Base-by-base conservation (phyloP, 2,888 invertebrate genomes). In the Pocota personata region DNA sequence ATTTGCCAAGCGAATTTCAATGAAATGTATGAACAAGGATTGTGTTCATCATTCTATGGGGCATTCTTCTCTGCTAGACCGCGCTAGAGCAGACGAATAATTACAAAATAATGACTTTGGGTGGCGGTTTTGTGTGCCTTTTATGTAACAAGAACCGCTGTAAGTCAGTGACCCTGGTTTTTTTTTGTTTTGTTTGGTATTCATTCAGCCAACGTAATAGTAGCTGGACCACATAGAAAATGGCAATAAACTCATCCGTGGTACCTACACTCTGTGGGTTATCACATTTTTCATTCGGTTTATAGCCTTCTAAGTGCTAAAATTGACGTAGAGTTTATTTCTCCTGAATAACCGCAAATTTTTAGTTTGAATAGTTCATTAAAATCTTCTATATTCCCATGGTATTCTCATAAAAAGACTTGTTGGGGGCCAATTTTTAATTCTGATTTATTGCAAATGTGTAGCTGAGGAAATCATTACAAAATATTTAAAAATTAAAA, bases 51-150 rank as follows among this genome's bases (percentile, higher is more conserved):
- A 50, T 64, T 76, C 30, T 21, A 16, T 46, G 58, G 37, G 24
- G 40, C 40, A 37, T 57, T 40, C 37, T 40, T 27, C 60, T 62
- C 27, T 57, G 24, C 50, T 48, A 62, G 46, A 76, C 62, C 76
- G 30, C 62, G 30, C 69, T 19, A 57, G n/a, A 58, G 52, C 66
- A 77, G 77, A 77, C 82, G 43, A 83, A 78, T 83, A 83, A 83
- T 83, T 77, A 72, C 72, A 52, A 60, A 67, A 78, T 78, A 77
- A 83, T 78, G 66, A 48, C 52, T 83, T 67, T 40, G 64, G 58
- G 64, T 58, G 72, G 72, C 21, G 66, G 71, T 71, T 66, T 77
- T 76, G 32, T 69, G 55, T 62, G 40, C 14, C 62, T 62, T 62
- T 75, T 62, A 40, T 71, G 77, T 77, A 82, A 82, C 30, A 43